Percentiles rank a stretch among this genome's conserved stretches.
phyloP scores from a whole-genome alignment of 2,797 vertebrate species.

The Lagorchestes hirsutus region DNA sequence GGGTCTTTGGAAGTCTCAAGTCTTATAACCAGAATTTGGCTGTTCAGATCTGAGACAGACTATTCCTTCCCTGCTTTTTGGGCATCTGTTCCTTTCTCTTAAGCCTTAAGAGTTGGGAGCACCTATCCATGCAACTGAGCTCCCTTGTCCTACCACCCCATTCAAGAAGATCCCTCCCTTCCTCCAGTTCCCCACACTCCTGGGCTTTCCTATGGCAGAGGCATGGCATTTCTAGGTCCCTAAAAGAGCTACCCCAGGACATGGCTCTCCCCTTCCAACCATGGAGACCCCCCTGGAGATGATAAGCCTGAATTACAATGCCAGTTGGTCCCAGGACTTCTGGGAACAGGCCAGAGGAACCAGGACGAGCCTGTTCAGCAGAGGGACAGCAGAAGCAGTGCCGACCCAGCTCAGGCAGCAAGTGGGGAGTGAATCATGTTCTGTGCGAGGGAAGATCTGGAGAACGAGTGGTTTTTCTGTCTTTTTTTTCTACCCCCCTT shows the following conservation, averaged over 20 bases:
- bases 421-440: constrained; percentile 55
- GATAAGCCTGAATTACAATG: background rate
- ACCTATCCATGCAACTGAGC: background rate
- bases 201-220: background rate
- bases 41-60: constrained; percentile 68
- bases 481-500: background rate
- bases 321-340: background rate
- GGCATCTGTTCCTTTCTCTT: constrained; percentile 50
- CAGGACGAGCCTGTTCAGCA: background rate
- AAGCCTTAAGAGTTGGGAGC: background rate
- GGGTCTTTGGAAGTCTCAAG: constrained; percentile 76
- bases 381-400: background rate
- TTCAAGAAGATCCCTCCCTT: background rate
- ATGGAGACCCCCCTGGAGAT: background rate
- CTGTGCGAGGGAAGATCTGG: constrained; percentile 35
- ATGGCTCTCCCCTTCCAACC: background rate
- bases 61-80: constrained; percentile 37
- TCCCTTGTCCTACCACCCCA: background rate
- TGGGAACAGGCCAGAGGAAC: constrained; percentile 12
- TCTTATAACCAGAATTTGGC: constrained; percentile 72
- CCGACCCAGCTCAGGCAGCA: background rate
- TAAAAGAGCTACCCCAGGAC: constrained; percentile 16
- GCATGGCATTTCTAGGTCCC: background rate
- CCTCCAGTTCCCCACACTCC: background rate
- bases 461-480: background rate